phyloP scores from a whole-genome alignment of 2,113 vertebrate species.

The Pomatostomus ruficeps region DNA sequence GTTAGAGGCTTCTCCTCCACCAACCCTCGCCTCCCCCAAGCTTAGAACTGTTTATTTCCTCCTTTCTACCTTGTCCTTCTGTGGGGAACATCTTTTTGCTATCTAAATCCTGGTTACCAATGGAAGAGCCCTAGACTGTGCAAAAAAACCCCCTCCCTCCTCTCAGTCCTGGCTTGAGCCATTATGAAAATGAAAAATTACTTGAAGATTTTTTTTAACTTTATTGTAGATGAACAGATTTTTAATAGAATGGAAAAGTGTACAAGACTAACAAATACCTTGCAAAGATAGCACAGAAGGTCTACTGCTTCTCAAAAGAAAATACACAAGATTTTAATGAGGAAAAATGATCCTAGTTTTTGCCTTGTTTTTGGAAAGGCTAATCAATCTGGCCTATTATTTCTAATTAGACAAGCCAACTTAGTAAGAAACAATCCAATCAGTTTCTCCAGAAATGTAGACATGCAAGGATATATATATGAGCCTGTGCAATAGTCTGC shows the following conservation, averaged over 20 bases:
- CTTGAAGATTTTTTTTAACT: not conserved
- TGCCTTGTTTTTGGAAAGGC: not conserved
- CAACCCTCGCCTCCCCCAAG: fast-evolving
- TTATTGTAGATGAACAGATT: not conserved
- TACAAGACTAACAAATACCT: not conserved
- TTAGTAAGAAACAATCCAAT: not conserved
- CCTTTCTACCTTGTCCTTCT: not conserved
- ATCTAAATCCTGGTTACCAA: not conserved
- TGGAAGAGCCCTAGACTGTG: not conserved
- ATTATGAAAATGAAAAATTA: not conserved
- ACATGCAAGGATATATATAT: not conserved
- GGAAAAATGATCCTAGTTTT: not conserved
- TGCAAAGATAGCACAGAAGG: not conserved
- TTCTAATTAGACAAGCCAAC: not conserved
- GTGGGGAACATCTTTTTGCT: not conserved
- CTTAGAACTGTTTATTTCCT: not conserved
- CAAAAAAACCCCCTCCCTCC: not conserved
- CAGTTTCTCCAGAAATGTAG: not conserved
- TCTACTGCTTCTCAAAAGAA: not conserved
- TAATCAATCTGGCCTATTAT: not conserved
- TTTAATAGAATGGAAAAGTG: not conserved
- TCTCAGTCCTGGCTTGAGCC: not conserved
- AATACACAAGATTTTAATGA: not conserved
- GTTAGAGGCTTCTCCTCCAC: not conserved
- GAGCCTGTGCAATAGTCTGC: not conserved